Evolutionary conservation across 2,888 invertebrate species (phyloP).

Genomic region (Cryptus armator): DNA sequence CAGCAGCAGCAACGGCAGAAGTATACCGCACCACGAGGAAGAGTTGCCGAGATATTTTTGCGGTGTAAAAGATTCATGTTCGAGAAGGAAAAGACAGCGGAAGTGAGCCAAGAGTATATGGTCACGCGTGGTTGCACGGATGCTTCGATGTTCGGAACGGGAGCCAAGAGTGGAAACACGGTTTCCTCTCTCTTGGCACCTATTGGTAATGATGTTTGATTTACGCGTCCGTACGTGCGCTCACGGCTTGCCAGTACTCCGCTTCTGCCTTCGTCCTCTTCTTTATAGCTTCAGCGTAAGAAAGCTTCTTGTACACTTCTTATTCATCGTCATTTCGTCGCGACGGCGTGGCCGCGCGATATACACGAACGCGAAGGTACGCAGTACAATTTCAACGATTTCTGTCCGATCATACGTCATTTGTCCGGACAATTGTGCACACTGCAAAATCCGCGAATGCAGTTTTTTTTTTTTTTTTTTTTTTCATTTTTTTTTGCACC

Average conservation of each 20-base stretch:
- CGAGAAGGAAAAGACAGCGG: conserved; percentile 71
- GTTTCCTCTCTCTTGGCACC: conserved; percentile 69
- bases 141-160: conserved; percentile 78
- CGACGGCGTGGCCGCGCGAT: neutral
- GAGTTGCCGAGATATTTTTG: conserved; percentile 43
- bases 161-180: conserved; percentile 72
- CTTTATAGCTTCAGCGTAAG: neutral
- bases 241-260: neutral
- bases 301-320: conserved; percentile 7
- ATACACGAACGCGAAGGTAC: neutral
- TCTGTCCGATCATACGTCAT: conserved; percentile 51
- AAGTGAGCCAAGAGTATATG: conserved; percentile 79
- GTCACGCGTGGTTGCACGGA: conserved; percentile 82
- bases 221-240: conserved; percentile 74
- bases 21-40: conserved; percentile 43
- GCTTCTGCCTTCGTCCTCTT: conserved; percentile 9
- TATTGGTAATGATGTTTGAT: conserved; percentile 76
- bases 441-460: conserved; percentile 8
- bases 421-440: conserved; percentile 54
- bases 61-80: conserved; percentile 44
- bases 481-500: conserved; percentile 11
- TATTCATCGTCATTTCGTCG: neutral
- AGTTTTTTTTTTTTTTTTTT: too few species aligned
- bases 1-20: neutral
- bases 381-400: conserved; percentile 5